Percentiles rank a stretch among this genome's conserved stretches.
phyloP scores from a whole-genome alignment of 2,113 vertebrate species.

The Engystomops pustulosus region DNA sequence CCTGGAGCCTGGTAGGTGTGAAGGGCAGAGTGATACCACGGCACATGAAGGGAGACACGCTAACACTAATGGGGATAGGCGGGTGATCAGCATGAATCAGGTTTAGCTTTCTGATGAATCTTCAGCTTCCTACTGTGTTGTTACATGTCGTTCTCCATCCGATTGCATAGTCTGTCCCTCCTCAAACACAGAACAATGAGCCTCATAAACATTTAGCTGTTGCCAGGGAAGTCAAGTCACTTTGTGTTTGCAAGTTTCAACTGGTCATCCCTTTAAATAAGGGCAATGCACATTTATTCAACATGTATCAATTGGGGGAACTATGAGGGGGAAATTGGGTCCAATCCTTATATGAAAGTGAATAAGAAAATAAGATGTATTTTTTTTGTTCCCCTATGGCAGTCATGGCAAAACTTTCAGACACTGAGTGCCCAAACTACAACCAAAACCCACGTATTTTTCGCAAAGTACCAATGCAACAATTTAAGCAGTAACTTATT shows the following conservation, averaged over 20 bases:
- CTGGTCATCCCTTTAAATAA: not conserved
- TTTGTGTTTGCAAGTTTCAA: not conserved
- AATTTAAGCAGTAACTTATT: too few relatives aligned
- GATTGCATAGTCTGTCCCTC: slow-evolving; percentile 13
- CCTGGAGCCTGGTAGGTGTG: slow-evolving; percentile 8
- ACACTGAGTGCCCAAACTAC: too few relatives aligned
- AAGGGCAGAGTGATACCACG: not conserved
- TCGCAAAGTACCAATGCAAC: too few relatives aligned
- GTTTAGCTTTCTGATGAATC: slow-evolving; percentile 42
- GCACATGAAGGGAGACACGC: slow-evolving; percentile 14
- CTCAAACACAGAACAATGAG: slow-evolving; percentile 27
- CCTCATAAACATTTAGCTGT: slow-evolving; percentile 34
- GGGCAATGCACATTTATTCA: not conserved
- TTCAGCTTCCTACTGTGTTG: slow-evolving; percentile 52
- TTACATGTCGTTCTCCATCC: slow-evolving; percentile 36
- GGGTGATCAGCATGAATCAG: slow-evolving; percentile 33
- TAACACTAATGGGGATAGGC: slow-evolving; percentile 34
- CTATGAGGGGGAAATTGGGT: not conserved
- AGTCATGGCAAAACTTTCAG: too few relatives aligned
- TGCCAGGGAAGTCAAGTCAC: slow-evolving; percentile 22
- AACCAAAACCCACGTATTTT: too few relatives aligned
- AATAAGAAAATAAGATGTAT: too few relatives aligned
- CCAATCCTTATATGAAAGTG: not conserved
- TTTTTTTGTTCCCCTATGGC: too few relatives aligned
- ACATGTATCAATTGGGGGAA: not conserved